These are phyloP conservation scores for Eolophus roseicapilla DNA, from an alignment of 2,113 vertebrate genomes.

Conservation along the genomic window DNA sequence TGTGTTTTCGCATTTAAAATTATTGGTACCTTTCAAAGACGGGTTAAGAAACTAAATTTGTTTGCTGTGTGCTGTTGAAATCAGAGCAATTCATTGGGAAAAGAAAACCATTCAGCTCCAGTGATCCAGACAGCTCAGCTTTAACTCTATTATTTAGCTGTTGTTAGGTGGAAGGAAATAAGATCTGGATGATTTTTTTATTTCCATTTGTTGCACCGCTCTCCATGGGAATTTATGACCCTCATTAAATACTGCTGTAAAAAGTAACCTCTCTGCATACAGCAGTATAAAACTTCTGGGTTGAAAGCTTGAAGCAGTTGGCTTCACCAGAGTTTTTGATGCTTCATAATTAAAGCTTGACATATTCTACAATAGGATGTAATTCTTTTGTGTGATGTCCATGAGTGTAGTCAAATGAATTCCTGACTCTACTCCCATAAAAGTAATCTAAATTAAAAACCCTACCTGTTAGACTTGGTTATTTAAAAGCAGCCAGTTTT, in stretches of 20 bases:
- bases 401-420: background rate
- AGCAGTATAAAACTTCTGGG: background rate
- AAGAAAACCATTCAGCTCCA: background rate
- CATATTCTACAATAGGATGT: background rate
- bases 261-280: background rate
- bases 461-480: background rate
- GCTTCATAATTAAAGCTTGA: background rate
- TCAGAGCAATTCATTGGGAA: background rate
- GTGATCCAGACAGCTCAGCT: background rate
- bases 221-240: background rate
- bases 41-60: background rate
- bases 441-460: background rate
- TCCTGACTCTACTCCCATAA: background rate
- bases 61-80: background rate
- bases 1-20: background rate
- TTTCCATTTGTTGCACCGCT: background rate
- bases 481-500: background rate
- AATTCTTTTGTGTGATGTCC: background rate
- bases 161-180: background rate
- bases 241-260: background rate
- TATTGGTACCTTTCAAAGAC: background rate
- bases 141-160: background rate
- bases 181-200: background rate
- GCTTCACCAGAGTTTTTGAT: background rate
- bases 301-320: background rate